These are phyloP conservation scores for Deroplatys truncata DNA, from an alignment of 2,888 invertebrate species.

Conservation along the genomic window DNA sequence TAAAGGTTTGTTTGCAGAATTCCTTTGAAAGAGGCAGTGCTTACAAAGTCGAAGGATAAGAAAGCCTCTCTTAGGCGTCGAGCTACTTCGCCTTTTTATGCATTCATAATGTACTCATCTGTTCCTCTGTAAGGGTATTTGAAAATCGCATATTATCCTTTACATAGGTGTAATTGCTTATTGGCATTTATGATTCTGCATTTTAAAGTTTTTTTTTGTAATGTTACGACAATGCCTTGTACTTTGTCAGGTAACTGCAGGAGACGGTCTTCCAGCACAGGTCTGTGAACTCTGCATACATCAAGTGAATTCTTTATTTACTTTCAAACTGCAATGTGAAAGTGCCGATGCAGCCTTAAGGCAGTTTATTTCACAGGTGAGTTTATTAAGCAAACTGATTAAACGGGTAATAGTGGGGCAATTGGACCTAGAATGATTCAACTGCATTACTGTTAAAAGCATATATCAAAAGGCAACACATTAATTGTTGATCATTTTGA, in stretches of 20 bases:
- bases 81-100: neutral
- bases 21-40: neutral
- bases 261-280: slow-evolving; percentile 4
- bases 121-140: too few relatives aligned
- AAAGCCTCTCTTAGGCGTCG: neutral
- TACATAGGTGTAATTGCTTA: neutral
- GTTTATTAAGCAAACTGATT: neutral
- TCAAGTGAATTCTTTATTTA: neutral
- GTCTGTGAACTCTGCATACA: neutral
- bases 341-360: slow-evolving; percentile 5
- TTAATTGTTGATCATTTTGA: too few relatives aligned
- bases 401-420: too few relatives aligned
- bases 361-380: neutral
- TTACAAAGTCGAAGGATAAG: neutral
- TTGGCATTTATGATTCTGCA: neutral
- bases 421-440: too few relatives aligned
- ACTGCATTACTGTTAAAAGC: too few relatives aligned
- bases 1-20: slow-evolving; percentile 1
- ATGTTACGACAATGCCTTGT: neutral
- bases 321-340: slow-evolving; percentile 1
- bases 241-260: neutral
- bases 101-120: neutral
- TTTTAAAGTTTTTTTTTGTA: neutral
- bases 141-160: neutral
- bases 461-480: too few relatives aligned